A percentile compares a stretch with the other conserved stretches of the same genome.
These are phyloP conservation scores for Eurytoma adleriae DNA, from an alignment of 2,888 invertebrate genomes.

Conservation along the genomic window DNA sequence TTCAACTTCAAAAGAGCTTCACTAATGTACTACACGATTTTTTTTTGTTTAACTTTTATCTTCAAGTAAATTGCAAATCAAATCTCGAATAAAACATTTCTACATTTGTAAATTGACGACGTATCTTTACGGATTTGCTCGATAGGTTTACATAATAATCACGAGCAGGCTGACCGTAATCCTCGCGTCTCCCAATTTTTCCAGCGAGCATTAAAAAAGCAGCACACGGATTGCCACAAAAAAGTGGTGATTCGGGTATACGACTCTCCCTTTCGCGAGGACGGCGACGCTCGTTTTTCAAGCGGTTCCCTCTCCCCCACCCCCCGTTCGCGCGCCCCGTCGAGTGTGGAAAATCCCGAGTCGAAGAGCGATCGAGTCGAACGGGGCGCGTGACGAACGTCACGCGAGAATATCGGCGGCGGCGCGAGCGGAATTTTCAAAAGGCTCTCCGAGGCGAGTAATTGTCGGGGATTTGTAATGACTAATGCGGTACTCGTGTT, in stretches of 20 bases:
- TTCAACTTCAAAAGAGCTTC: too few relatives aligned
- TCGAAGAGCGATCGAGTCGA: conserved; percentile 16
- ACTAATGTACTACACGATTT: too few relatives aligned
- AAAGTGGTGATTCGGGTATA: neutral
- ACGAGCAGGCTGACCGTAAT: too few relatives aligned
- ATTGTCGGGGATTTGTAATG: conserved; percentile 52
- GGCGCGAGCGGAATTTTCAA: conserved; percentile 33
- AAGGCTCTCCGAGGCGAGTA: conserved; percentile 28
- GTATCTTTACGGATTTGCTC: too few relatives aligned
- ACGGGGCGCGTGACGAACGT: conserved; percentile 28
- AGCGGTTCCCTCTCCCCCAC: conserved; percentile 1
- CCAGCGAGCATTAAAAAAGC: neutral
- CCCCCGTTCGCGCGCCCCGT: neutral
- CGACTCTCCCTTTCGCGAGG: conserved; percentile 8
- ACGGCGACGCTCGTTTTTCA: conserved; percentile 37
- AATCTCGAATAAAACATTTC: too few relatives aligned
- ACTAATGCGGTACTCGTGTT: conserved; percentile 37
- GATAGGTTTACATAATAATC: too few relatives aligned
- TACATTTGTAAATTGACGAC: too few relatives aligned
- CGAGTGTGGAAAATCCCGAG: conserved; percentile 23
- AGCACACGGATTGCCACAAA: neutral
- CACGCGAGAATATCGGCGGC: neutral
- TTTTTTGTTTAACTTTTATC: too few relatives aligned
- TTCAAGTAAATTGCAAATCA: too few relatives aligned
- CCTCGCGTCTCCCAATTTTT: neutral